These are phyloP conservation scores for Saccostrea echinata DNA, from an alignment of 1,140 invertebrate genomes.

Conservation along the genomic window DNA sequence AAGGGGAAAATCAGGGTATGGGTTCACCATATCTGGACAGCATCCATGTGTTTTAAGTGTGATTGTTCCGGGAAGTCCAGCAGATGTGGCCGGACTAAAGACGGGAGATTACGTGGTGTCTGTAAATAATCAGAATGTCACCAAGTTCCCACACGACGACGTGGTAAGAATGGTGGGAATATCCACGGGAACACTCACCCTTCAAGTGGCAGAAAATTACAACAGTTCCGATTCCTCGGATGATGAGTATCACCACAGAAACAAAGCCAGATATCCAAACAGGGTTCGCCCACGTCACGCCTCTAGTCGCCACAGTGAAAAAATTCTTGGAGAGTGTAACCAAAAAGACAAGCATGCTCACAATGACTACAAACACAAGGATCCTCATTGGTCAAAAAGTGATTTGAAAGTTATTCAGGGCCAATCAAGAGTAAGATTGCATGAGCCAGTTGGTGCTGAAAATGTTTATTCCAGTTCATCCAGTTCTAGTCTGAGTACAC, in stretches of 20 bases:
- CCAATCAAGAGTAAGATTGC: slow-evolving; percentile 57
- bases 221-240: slow-evolving; percentile 88
- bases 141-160: slow-evolving; percentile 93
- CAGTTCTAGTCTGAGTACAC: slow-evolving; percentile 26
- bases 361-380: slow-evolving; percentile 62
- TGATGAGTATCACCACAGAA: slow-evolving; percentile 82
- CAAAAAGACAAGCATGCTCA: slow-evolving; percentile 59
- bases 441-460: slow-evolving; percentile 65
- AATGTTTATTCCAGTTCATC: slow-evolving; percentile 58
- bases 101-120: slow-evolving; percentile 95
- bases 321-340: slow-evolving; percentile 62
- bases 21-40: slow-evolving; percentile 96
- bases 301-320: slow-evolving; percentile 60
- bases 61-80: slow-evolving; percentile 91
- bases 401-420: slow-evolving; percentile 42
- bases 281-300: slow-evolving; percentile 79
- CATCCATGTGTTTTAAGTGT: slow-evolving; percentile 93
- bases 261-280: slow-evolving; percentile 81
- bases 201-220: slow-evolving; percentile 92
- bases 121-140: slow-evolving; percentile 93
- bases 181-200: slow-evolving; percentile 88
- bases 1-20: slow-evolving; percentile 91
- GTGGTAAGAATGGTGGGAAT: slow-evolving; percentile 94
- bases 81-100: slow-evolving; percentile 90
- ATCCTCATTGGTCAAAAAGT: slow-evolving; percentile 49